These are phyloP conservation scores for Dreissena rostriformis DNA, from an alignment of 1,140 invertebrate genomes.

Conservation along the genomic window DNA sequence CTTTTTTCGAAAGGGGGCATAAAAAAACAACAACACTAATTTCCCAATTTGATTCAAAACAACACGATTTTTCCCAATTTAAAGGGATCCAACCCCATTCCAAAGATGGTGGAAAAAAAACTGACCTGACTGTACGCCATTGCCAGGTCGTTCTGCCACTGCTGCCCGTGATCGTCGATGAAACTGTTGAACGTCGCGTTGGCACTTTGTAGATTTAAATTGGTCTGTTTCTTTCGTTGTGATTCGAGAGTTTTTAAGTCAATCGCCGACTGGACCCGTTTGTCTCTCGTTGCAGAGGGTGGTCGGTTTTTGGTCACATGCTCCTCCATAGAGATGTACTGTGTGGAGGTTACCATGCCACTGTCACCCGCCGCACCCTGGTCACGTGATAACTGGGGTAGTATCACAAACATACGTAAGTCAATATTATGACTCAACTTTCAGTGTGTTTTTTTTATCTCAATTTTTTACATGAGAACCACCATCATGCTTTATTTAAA, in stretches of 20 bases:
- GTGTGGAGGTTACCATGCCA: constrained; percentile 9
- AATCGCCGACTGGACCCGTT: constrained; percentile 43
- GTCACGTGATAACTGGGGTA: neutral
- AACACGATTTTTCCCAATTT: too few species aligned
- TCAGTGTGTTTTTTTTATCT: too few species aligned
- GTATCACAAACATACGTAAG: too few species aligned
- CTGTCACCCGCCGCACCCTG: constrained; percentile 1
- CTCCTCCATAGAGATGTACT: constrained; percentile 60
- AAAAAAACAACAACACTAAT: too few species aligned
- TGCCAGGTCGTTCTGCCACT: constrained; percentile 70
- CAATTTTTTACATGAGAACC: too few species aligned
- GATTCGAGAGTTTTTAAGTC: constrained; percentile 34
- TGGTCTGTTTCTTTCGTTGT: constrained; percentile 54
- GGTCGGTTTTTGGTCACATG: constrained; percentile 55
- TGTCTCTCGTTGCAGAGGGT: constrained; percentile 49
- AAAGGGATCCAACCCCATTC: too few species aligned
- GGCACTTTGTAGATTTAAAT: constrained; percentile 69
- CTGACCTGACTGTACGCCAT: constrained; percentile 73
- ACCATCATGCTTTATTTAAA: too few species aligned
- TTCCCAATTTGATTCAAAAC: too few species aligned
- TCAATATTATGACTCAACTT: too few species aligned
- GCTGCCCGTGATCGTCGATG: constrained; percentile 67
- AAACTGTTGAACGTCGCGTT: constrained; percentile 77
- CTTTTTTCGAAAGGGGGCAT: too few species aligned
- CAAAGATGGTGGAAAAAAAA: too few species aligned